These are phyloP conservation scores for Oscheius onirici DNA, from an alignment of 2,888 invertebrate genomes.

Conservation along the genomic window DNA sequence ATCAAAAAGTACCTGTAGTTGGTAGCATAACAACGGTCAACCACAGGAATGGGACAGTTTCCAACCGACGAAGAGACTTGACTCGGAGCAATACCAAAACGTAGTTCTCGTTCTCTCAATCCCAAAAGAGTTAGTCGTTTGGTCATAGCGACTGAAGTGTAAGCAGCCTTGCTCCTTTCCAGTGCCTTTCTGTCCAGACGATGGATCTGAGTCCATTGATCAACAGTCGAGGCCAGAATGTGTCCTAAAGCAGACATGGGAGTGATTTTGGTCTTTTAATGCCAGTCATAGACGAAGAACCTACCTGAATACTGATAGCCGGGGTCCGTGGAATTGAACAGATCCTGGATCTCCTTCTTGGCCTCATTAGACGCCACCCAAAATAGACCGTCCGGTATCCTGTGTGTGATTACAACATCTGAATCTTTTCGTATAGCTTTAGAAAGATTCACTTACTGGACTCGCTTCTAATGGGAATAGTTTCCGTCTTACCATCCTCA, in stretches of 20 bases:
- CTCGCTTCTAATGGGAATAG: constrained; percentile 20
- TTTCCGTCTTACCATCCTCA: constrained; percentile 46
- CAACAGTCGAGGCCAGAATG: constrained; percentile 43
- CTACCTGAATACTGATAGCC: constrained; percentile 50
- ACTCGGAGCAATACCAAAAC: constrained; percentile 52
- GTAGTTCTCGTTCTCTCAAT: constrained; percentile 54
- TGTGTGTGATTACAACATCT: constrained; percentile 47
- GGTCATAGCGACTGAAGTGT: constrained; percentile 51
- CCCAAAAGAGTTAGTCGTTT: constrained; percentile 55
- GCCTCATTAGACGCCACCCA: constrained; percentile 64
- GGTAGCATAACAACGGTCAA: constrained; percentile 52
- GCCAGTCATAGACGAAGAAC: background rate
- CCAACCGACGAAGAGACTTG: constrained; percentile 57
- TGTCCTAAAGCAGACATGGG: constrained; percentile 38
- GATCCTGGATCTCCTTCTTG: constrained; percentile 55
- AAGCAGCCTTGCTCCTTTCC: constrained; percentile 53
- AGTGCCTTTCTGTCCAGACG: constrained; percentile 47
- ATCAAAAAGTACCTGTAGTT: constrained; percentile 41
- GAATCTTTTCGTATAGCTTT: background rate
- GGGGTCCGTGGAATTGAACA: constrained; percentile 63
- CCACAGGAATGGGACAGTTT: constrained; percentile 52
- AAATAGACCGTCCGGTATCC: constrained; percentile 62
- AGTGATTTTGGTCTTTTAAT: background rate
- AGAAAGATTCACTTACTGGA: constrained; percentile 8
- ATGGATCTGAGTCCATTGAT: constrained; percentile 47